Conservation (phyloP, 1,140 invertebrate genomes). For the Teleogryllus occipitalis region DNA sequence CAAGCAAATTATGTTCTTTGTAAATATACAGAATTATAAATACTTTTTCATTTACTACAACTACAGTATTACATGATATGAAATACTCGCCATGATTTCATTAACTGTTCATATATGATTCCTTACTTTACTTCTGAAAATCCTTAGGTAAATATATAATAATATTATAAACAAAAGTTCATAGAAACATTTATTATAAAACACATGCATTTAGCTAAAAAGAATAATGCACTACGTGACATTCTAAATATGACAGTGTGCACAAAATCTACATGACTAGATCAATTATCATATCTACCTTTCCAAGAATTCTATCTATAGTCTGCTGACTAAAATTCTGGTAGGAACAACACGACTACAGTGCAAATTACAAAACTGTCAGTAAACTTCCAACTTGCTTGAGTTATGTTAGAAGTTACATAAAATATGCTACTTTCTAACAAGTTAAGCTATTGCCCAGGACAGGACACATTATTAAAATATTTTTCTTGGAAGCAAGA, state of each 20-base stretch:
- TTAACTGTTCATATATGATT: no score
- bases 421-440: background rate
- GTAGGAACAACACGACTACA: background rate
- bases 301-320: background rate
- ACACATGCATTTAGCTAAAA: background rate
- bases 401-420: background rate
- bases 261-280: background rate
- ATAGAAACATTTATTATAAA: background rate
- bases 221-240: background rate
- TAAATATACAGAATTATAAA: no score
- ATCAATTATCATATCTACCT: background rate
- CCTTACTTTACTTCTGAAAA: background rate
- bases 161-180: background rate
- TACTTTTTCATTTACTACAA: no score
- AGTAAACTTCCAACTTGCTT: background rate
- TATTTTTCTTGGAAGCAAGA: background rate
- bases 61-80: background rate
- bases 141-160: background rate
- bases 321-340: background rate
- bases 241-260: background rate
- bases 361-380: background rate
- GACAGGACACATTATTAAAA: background rate
- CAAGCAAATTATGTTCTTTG: no score
- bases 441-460: background rate
- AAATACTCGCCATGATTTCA: no score